phyloP scores from a whole-genome alignment of 2,113 vertebrate genomes.

The Polypterus bichir region DNA sequence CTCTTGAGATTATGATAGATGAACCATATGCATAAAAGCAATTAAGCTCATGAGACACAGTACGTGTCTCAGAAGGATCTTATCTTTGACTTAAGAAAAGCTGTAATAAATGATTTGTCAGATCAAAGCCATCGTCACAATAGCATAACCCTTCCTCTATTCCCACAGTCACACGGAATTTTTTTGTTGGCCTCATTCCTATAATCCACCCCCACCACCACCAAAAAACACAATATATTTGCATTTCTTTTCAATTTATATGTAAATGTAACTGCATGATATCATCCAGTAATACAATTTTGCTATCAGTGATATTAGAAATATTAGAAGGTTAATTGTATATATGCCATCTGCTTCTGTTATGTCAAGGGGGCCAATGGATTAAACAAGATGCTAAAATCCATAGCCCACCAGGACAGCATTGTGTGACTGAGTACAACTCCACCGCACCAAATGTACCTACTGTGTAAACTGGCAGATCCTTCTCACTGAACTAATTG shows the following conservation, averaged over 20 bases:
- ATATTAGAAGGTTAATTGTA: slow-evolving; percentile 23
- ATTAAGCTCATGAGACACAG: background rate
- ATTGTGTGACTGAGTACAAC: slow-evolving; percentile 21
- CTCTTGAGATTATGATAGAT: background rate
- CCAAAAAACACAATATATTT: background rate
- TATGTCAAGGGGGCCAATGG: slow-evolving; percentile 17
- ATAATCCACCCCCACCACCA: no score
- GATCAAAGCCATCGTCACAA: background rate
- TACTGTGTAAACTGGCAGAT: slow-evolving; percentile 18
- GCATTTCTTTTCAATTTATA: slow-evolving; percentile 6
- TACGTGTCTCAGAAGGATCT: background rate
- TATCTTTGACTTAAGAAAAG: background rate
- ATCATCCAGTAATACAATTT: slow-evolving; percentile 2
- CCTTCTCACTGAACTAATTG: slow-evolving; percentile 29
- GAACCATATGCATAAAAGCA: background rate
- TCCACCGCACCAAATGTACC: slow-evolving; percentile 22
- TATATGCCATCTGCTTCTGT: slow-evolving; percentile 32
- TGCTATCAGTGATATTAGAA: slow-evolving; percentile 4
- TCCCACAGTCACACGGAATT: background rate
- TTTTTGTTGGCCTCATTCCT: background rate
- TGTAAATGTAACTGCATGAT: slow-evolving; percentile 5
- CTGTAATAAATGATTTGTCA: background rate
- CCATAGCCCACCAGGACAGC: slow-evolving; percentile 21
- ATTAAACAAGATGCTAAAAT: slow-evolving; percentile 29
- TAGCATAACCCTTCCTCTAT: background rate